Base-by-base conservation (phyloP, 2,113 vertebrate genomes). In the Calyptommatus sinebrachiatus region DNA sequence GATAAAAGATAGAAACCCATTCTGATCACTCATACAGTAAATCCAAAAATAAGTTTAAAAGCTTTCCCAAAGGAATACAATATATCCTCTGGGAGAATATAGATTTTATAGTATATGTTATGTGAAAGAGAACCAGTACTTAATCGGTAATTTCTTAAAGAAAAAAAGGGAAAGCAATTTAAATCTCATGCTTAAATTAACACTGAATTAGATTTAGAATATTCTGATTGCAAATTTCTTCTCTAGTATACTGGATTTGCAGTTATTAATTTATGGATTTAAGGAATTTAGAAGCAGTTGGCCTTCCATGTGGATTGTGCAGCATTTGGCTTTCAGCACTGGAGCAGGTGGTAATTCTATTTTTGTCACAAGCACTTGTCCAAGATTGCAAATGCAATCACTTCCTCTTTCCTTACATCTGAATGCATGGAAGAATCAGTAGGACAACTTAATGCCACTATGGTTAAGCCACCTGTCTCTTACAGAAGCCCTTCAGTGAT, bases 401-500 rank as follows among this genome's bases (percentile, higher is more conserved):
- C 84, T 88, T 84, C 85, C 87, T 86, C 83, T 88, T 88, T 57
- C 46, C 14, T 76, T 46, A 65, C 88, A 92, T 88, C 66, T 89
- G 75, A 87, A 86, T 82, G 84, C 88, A 87, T 86, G 82, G 3
- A 8, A 79, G 72, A 82, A 88, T 0, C 85, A 35, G 89, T 88
- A 90, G 91, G 91, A 83, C 86, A 89, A 88, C 86, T 92, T 91
- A 88, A 83, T 90, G 85, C 83, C 84, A 84, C 84, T 82, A 87
- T 86, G 88, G 90, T 88, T 89, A 92, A 89, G 89, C 90, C 89
- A 91, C 90, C 90, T 92, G 91, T 92, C 88, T 89, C n/a, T 3
- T 67, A 26, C 35, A 0, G 0, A 0, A 0, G 80, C n/a, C 41
- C 14, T 84, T 91, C 90, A 89, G 79, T 78, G 87, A 88, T 90